These are phyloP conservation scores for Heliangelus exortis DNA, from an alignment of 2,797 vertebrate species.

Conservation along the genomic window DNA sequence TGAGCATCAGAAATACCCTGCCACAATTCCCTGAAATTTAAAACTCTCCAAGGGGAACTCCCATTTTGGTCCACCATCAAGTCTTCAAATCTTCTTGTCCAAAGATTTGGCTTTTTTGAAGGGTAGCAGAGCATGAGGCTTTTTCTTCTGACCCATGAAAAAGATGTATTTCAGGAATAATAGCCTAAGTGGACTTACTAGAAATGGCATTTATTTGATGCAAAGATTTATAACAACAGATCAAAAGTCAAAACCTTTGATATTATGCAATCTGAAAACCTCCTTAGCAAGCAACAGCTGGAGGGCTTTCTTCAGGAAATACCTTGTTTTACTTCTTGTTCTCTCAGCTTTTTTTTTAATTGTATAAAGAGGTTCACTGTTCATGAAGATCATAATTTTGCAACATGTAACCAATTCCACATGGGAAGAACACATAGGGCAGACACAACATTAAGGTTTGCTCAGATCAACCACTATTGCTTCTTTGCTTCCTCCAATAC, in stretches of 20 bases:
- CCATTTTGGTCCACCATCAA: background rate
- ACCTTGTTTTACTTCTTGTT: background rate
- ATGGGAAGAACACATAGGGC: conserved; percentile 3
- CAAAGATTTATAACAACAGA: background rate
- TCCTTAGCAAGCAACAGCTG: background rate
- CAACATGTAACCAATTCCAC: background rate
- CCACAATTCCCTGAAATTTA: background rate
- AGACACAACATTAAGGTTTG: conserved; percentile 24
- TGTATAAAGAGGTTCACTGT: background rate
- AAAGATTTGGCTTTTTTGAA: background rate
- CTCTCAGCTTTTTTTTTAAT: background rate
- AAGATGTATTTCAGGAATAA: background rate
- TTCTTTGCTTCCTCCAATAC: conserved; percentile 41
- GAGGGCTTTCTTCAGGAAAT: background rate
- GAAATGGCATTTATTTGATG: background rate
- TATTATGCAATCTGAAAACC: background rate
- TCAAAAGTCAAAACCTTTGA: background rate
- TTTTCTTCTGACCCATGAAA: background rate
- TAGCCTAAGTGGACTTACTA: background rate
- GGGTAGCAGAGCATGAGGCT: background rate
- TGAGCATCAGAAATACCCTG: background rate
- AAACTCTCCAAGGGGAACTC: background rate
- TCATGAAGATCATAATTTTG: background rate
- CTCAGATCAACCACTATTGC: conserved; percentile 14
- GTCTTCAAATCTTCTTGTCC: background rate